These are phyloP conservation scores for Meloidogyne hapla DNA, from an alignment of 1,140 invertebrate genomes.

Conservation along the genomic window DNA sequence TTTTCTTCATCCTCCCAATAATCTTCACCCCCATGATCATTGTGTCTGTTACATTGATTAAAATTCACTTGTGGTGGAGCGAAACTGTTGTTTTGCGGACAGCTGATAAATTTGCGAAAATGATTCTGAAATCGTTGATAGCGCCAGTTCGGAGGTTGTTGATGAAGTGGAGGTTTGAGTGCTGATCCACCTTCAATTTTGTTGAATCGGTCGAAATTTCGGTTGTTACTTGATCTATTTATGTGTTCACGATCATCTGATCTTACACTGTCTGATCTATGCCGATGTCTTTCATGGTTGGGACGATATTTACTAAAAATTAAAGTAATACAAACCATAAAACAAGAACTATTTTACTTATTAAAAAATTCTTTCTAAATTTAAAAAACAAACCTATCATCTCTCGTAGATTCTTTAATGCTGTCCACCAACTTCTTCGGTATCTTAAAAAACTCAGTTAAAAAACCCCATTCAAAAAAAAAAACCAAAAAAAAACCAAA, in stretches of 20 bases:
- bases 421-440: conserved; percentile 20
- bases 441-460: too few species aligned
- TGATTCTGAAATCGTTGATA: not conserved
- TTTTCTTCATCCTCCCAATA: not conserved
- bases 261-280: not conserved
- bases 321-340: not conserved
- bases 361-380: too few species aligned
- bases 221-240: not conserved
- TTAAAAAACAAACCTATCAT: not conserved
- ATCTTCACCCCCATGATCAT: not conserved
- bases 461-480: too few species aligned
- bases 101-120: not conserved
- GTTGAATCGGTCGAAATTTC: not conserved
- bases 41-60: not conserved
- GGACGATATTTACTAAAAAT: not conserved
- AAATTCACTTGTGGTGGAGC: not conserved
- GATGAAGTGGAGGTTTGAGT: not conserved
- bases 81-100: not conserved
- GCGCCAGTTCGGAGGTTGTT: not conserved
- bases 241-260: not conserved
- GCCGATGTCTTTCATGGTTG: not conserved
- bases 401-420: not conserved
- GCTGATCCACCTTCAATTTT: not conserved
- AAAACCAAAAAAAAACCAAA: too few species aligned
- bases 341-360: too few species aligned